Evolutionary conservation across 2,113 vertebrate species (phyloP), one percentile per base, ranked within the genome.

Genomic region (Sylvia atricapilla): DNA sequence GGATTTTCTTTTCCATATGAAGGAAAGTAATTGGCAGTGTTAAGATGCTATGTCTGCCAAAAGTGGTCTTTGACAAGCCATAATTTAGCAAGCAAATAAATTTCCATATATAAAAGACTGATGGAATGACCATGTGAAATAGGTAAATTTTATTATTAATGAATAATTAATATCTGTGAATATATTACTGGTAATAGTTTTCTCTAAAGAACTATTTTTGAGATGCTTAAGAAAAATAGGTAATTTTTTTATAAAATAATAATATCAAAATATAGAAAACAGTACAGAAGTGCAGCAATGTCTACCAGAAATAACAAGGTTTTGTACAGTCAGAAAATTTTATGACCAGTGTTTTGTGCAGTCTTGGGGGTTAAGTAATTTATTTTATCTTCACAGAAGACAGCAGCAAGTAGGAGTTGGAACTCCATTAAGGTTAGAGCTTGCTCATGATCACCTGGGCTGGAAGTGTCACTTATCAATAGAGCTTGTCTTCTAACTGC

Each of bases 1-100:
- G 58, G 70, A 58, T 77, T 85, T 89, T 94, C 53, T 91, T 90
- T 77, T 92, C 74, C 58, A 43, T 89, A 90, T 63, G 76, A 94
- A 96, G 93, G 82, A 79, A 74, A 87, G 31, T 72, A 60, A 89
- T 87, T 93, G 83, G 67, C 78, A 85, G 31, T 23, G 52, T 55
- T 91, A 66, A 78, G 47, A 89, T 82, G 47, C 20, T 79, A 9
- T 46, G 43, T 84, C 66, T 97, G 74, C 81, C 94, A 95, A 90
- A 97, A 96, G 69, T 58, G 49, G 19, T 93, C 72, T 95, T 84
- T 92, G 50, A 67, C 72, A 96, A 90, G 63, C 31, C 73, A 52
- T 80, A 93, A 96, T 96, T 97, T 88, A 97, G 94, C 13, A 66
- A 93, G 68, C 64, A 97, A 97, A 95, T 93, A 95, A 75, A 16